phyloP scores from a whole-genome alignment of 2,797 vertebrate species.

The Falco naumanni region DNA sequence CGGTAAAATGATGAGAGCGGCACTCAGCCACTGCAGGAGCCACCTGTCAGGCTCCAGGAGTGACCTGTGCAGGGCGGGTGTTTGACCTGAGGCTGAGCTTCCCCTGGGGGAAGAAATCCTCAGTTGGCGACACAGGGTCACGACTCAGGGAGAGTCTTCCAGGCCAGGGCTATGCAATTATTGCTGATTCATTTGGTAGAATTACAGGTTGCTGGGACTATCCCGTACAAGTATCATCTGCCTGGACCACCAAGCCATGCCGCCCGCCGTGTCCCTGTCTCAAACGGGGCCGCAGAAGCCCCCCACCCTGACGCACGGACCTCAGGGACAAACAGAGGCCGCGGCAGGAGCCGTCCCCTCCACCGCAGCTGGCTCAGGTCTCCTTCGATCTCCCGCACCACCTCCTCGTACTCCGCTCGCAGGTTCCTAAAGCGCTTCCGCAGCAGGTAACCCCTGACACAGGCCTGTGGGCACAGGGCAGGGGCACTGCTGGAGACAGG shows the following conservation, averaged over 20 bases:
- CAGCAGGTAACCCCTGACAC: conserved; percentile 81
- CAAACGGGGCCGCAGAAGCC: neutral
- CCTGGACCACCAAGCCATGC: accelerated
- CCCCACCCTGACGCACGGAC: conserved; percentile 5
- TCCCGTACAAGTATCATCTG: accelerated
- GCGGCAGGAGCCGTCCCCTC: conserved; percentile 72
- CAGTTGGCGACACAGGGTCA: accelerated
- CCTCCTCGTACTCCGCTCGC: conserved; percentile 82
- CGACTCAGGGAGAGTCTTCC: accelerated
- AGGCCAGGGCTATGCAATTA: accelerated
- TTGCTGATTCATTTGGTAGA: accelerated
- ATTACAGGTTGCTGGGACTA: no score
- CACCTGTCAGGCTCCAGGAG: neutral
- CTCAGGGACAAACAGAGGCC: conserved; percentile 79
- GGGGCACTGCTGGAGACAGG: neutral
- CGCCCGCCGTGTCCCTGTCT: neutral
- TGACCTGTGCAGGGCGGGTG: accelerated
- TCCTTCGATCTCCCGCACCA: conserved; percentile 88
- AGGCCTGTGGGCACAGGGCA: conserved; percentile 75
- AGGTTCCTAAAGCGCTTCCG: conserved; percentile 77
- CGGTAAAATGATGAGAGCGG: accelerated
- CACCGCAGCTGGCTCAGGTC: conserved; percentile 78
- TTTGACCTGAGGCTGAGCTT: neutral
- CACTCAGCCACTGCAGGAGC: accelerated
- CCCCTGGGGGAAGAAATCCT: neutral